Percentiles rank a stretch among this genome's conserved stretches.
Conservation (phyloP, 2,888 invertebrate genomes). For the Holacanthella duospinosa region DNA sequence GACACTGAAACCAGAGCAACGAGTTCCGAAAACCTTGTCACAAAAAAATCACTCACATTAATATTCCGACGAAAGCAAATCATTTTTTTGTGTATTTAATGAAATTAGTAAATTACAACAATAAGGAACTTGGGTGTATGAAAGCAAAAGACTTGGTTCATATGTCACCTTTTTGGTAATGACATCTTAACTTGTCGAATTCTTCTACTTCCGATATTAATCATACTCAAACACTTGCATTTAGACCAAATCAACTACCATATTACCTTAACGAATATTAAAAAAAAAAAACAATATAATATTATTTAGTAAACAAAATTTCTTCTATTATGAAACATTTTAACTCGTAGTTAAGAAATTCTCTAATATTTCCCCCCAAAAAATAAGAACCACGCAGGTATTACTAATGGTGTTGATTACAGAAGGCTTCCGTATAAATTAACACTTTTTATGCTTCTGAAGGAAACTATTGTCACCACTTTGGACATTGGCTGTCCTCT, state of each 20-base stretch:
- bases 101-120: not conserved
- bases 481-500: not conserved
- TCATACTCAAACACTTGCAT: too few species aligned
- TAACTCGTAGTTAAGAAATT: too few species aligned
- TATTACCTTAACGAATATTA: too few species aligned
- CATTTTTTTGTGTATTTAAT: not conserved
- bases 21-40: conserved; percentile 27
- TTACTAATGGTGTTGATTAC: too few species aligned
- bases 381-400: too few species aligned
- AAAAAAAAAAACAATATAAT: too few species aligned
- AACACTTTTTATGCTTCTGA: not conserved
- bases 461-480: not conserved
- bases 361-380: too few species aligned
- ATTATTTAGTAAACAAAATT: too few species aligned
- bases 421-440: too few species aligned
- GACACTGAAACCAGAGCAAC: conserved; percentile 36
- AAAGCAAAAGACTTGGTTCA: not conserved
- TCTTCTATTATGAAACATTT: too few species aligned
- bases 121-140: not conserved
- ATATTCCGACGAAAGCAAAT: not conserved
- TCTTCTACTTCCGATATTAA: not conserved
- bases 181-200: conserved; percentile 1
- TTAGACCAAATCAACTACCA: too few species aligned
- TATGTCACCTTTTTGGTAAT: conserved; percentile 9
- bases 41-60: not conserved